Conservation (phyloP, 2,888 invertebrate species). For the Fragum whitleyi region DNA sequence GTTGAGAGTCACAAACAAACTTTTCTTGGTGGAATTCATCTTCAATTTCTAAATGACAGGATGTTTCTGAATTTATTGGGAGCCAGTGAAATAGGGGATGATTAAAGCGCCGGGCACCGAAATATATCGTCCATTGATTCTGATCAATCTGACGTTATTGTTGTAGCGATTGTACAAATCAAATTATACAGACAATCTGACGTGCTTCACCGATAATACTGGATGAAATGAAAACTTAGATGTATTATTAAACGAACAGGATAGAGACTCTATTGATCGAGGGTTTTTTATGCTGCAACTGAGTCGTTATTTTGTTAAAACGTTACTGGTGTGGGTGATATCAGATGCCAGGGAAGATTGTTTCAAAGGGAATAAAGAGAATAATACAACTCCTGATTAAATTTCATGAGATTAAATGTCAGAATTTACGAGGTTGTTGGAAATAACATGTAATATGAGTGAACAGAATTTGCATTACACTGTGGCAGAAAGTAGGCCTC, state of each 20-base stretch:
- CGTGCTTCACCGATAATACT: constrained; percentile 61
- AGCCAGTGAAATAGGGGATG: background rate
- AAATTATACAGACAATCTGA: constrained; percentile 67
- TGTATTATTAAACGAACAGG: constrained; percentile 66
- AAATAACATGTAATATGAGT: constrained; percentile 25
- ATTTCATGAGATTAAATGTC: constrained; percentile 44
- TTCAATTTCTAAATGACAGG: background rate
- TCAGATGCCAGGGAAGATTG: constrained; percentile 33
- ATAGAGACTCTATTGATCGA: constrained; percentile 42
- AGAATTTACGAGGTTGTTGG: constrained; percentile 24
- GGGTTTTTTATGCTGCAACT: constrained; percentile 45
- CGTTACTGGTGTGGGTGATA: constrained; percentile 50
- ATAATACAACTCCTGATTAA: constrained; percentile 45
- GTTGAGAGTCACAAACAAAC: background rate
- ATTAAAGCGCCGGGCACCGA: constrained; percentile 35
- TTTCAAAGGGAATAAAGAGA: constrained; percentile 40
- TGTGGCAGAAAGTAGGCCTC: background rate
- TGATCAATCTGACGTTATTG: constrained; percentile 61
- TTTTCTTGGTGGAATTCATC: too few species aligned
- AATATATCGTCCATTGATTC: constrained; percentile 61
- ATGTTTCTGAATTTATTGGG: background rate
- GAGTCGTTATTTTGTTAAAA: constrained; percentile 46
- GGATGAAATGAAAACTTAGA: constrained; percentile 67
- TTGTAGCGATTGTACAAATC: constrained; percentile 65
- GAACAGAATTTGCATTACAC: constrained; percentile 29